phyloP scores from a whole-genome alignment of 2,888 invertebrate genomes.

The Pristionchus arcanus region DNA sequence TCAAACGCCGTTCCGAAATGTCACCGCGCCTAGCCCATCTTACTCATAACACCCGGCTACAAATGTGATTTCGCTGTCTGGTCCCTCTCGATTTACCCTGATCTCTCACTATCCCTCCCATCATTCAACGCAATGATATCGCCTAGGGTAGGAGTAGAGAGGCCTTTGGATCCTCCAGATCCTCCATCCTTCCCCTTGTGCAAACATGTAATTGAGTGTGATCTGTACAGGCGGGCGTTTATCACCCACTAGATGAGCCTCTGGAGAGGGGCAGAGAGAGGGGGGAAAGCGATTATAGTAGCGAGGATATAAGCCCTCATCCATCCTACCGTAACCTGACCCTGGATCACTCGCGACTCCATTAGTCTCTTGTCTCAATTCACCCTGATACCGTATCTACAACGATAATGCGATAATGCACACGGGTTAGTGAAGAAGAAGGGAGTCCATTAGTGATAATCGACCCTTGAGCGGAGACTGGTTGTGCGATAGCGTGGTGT shows the following conservation, averaged over 20 bases:
- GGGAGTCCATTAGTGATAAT: conserved; percentile 29
- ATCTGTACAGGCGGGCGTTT: not conserved
- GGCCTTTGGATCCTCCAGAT: not conserved
- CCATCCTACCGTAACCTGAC: conserved; percentile 23
- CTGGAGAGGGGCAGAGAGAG: conserved; percentile 15
- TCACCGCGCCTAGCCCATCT: not conserved
- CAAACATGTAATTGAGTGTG: conserved; percentile 46
- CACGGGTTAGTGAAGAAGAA: not conserved
- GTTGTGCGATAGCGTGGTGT: conserved; percentile 12
- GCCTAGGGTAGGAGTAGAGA: not conserved
- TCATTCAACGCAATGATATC: not conserved
- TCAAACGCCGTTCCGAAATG: not conserved
- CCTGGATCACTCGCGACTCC: conserved; percentile 19
- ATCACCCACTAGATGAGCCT: conserved; percentile 39
- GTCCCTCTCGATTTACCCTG: not conserved
- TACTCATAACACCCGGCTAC: not conserved
- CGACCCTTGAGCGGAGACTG: not conserved
- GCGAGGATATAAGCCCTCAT: not conserved
- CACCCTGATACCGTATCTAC: conserved; percentile 15
- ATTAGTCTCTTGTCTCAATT: conserved; percentile 19
- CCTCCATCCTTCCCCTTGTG: not conserved
- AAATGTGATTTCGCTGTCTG: not conserved
- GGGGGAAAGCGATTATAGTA: conserved; percentile 8
- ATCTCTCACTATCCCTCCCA: too few species aligned
- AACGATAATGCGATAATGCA: conserved; percentile 43